These are phyloP conservation scores for Onychostruthus taczanowskii DNA, from an alignment of 2,113 vertebrate genomes.

Conservation along the genomic window DNA sequence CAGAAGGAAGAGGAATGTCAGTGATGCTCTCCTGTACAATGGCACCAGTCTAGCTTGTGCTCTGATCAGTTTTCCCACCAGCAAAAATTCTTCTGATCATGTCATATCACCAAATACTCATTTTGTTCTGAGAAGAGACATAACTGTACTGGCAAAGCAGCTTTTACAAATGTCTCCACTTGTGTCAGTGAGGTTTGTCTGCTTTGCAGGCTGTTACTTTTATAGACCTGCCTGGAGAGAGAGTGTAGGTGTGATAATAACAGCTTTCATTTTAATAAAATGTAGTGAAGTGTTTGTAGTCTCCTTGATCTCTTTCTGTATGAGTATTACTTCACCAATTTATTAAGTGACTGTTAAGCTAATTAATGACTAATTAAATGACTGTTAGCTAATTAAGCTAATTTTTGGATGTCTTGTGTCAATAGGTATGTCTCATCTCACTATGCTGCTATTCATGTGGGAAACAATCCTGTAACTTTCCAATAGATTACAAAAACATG, in stretches of 20 bases:
- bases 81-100: neutral
- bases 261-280: conserved; percentile 29
- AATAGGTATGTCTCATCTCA: neutral
- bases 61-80: neutral
- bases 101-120: neutral
- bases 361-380: neutral
- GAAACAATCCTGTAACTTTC: neutral
- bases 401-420: neutral
- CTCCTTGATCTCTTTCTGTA: neutral
- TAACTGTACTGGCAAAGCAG: neutral
- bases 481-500: neutral
- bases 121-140: neutral
- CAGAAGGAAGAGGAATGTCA: neutral
- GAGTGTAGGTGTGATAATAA: conserved; percentile 30
- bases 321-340: neutral
- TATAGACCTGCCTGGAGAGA: conserved; percentile 21
- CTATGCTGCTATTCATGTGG: neutral
- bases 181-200: neutral
- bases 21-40: neutral
- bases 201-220: conserved; percentile 12
- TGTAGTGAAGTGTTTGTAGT: conserved; percentile 25
- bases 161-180: neutral
- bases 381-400: neutral
- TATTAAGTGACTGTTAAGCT: neutral
- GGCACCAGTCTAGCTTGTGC: neutral